Base-by-base conservation (phyloP, 2,888 invertebrate genomes). In the Coleophora flavipennella region DNA sequence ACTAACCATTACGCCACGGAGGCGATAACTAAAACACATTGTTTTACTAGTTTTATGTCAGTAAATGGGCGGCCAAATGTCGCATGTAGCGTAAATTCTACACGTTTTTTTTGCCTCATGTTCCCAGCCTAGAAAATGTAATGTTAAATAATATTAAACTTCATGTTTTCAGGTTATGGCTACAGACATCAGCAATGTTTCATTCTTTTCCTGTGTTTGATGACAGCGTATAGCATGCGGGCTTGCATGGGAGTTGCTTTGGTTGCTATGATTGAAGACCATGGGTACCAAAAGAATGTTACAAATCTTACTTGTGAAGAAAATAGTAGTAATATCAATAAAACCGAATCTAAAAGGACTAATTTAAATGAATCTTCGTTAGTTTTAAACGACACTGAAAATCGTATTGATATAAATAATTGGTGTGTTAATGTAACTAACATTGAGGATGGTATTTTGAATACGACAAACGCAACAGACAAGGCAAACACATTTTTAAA, bases 211-310 rank as follows among this genome's bases (percentile, higher is more conserved):
- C 57, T 85, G 10, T 79, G 88, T 1, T 67, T 89, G 12, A 73
- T 87, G 1, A 79, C 87, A 32, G 89, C 87, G 2, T 91, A 90
- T 62, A 88, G 87, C 8, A 85, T 89, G 70, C 70, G 91, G 42
- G 80, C 89, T 0, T 88, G 88, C 46, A 83, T 91, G 62, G 90
- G 90, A 0, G 89, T 91, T 0, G 88, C 88, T 0, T 67, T 91
- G 13, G 90, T 91, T 1, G 89, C 89, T 1, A 91, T 91, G 90
- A 68, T 67, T 0, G 49, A 57, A 11, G 25, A 38, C 11, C 33
- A 1, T 25, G 34, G 10, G 7, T 9, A 35, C 28, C 13, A 28
- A 11, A 4, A 3, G 6, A 20, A 20, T 20, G 20, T 20, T 29
- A 8, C 10, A 29, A 29, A 29, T 1, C 4, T 20, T 0, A 28